phyloP scores from a whole-genome alignment of 2,797 vertebrate genomes.

The Limosa lapponica region DNA sequence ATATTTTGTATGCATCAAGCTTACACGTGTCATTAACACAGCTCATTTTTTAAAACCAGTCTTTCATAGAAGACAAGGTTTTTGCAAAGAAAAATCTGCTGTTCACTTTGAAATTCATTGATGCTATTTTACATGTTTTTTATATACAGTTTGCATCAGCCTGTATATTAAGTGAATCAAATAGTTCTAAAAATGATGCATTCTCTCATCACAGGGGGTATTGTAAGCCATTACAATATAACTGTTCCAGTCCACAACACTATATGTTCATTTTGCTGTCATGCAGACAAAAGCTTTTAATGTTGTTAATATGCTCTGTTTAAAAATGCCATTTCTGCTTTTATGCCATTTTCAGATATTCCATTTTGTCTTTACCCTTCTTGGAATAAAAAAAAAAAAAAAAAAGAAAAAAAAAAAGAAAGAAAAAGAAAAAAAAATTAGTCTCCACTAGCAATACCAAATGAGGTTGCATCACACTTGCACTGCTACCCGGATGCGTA shows the following conservation, averaged over 20 bases:
- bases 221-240: slow-evolving; percentile 95
- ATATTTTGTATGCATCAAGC: slow-evolving; percentile 94
- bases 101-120: slow-evolving; percentile 88
- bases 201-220: slow-evolving; percentile 91
- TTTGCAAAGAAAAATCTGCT: slow-evolving; percentile 86
- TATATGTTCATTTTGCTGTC: slow-evolving; percentile 94
- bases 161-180: slow-evolving; percentile 87
- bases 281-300: slow-evolving; percentile 94
- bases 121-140: slow-evolving; percentile 88
- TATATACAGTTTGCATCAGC: slow-evolving; percentile 87
- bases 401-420: background rate
- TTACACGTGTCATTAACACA: slow-evolving; percentile 93
- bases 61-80: slow-evolving; percentile 87
- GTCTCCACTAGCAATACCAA: slow-evolving; percentile 43
- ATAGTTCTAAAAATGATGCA: slow-evolving; percentile 87
- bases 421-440: background rate
- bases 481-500: background rate
- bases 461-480: slow-evolving; percentile 20
- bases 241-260: slow-evolving; percentile 91
- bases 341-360: slow-evolving; percentile 82
- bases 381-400: slow-evolving; percentile 52
- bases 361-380: slow-evolving; percentile 79
- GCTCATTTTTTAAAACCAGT: slow-evolving; percentile 90
- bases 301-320: slow-evolving; percentile 93
- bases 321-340: slow-evolving; percentile 85